Conservation (phyloP, 2,113 vertebrate genomes). For the Psittacus erithacus region DNA sequence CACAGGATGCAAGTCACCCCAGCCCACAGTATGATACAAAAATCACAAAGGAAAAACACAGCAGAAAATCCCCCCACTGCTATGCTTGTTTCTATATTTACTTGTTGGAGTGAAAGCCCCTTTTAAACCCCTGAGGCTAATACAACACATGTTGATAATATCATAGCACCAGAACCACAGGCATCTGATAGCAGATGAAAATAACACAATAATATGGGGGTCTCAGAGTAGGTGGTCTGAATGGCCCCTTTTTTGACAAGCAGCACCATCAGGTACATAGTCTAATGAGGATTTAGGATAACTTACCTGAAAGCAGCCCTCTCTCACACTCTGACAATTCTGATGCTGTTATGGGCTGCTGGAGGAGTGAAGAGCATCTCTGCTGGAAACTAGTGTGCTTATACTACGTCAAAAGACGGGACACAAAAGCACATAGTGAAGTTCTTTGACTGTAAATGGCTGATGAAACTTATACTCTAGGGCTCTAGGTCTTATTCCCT, state of each 20-base stretch:
- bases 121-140: constrained; percentile 23
- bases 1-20: not conserved
- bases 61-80: not conserved
- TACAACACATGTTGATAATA: not conserved
- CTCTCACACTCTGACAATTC: not conserved
- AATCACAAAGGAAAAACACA: not conserved
- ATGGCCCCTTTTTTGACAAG: not conserved
- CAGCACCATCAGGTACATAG: not conserved
- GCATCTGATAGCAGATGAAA: not conserved
- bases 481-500: not conserved
- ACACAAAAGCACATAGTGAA: not conserved
- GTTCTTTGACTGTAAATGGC: not conserved
- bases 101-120: not conserved
- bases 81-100: constrained; percentile 33
- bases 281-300: not conserved
- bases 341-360: not conserved
- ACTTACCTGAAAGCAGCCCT: not conserved
- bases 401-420: not conserved
- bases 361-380: not conserved
- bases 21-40: not conserved
- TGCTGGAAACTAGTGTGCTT: not conserved
- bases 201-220: not conserved
- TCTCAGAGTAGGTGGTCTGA: constrained; percentile 51
- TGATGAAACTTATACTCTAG: not conserved
- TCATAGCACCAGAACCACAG: constrained; percentile 13